A percentile compares a stretch with the other conserved stretches of the same genome.
Conservation (phyloP, 1,140 invertebrate species). For the silkworm (Bombyx mori) region ASM3026992v2 NC_085132.1:965001-965500, state of each 20-base stretch:
- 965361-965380: conserved; percentile 51
- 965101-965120: conserved; percentile 41
- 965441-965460: conserved; percentile 53
- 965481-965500: conserved; percentile 33
- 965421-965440: conserved; percentile 54
- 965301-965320: conserved; percentile 42
- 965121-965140: conserved; percentile 41
- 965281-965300: conserved; percentile 35
- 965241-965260: conserved; percentile 39
- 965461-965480: conserved; percentile 16
- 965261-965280: conserved; percentile 10
- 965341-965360: conserved; percentile 43
- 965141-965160: conserved; percentile 61
- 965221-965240: conserved; percentile 60
- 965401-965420: conserved; percentile 37
- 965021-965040: conserved; percentile 46
- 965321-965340: conserved; percentile 41
- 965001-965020: conserved; percentile 40
- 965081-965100: conserved; percentile 52
- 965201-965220: conserved; percentile 52
- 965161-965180: conserved; percentile 58
- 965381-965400: conserved; percentile 36
- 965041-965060: conserved; percentile 44
- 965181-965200: conserved; percentile 48
- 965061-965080: conserved; percentile 35